These are phyloP conservation scores for Megatriorchis doriae DNA, from an alignment of 2,113 vertebrate genomes.

Conservation along the genomic window DNA sequence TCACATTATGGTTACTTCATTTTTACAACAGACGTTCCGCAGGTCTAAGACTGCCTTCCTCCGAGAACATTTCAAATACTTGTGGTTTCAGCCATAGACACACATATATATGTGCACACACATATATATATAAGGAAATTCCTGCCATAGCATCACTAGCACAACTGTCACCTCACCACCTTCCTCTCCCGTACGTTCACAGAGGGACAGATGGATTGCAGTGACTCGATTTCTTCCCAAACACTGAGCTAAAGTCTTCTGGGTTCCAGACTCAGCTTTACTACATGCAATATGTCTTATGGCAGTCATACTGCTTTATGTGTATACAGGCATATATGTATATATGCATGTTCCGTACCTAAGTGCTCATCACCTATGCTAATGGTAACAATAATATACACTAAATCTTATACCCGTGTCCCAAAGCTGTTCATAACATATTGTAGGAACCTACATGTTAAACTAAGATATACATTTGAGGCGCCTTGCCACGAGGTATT, in stretches of 20 bases:
- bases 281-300: background rate
- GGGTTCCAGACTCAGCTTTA: background rate
- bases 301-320: background rate
- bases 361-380: background rate
- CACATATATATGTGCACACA: background rate
- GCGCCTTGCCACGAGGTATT: background rate
- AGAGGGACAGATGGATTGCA: background rate
- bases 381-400: background rate
- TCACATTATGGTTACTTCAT: constrained; percentile 37
- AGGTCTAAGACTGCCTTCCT: constrained; percentile 42
- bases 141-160: background rate
- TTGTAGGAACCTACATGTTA: background rate
- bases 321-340: too few species aligned
- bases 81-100: background rate
- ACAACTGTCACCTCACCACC: background rate
- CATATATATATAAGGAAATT: background rate
- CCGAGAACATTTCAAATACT: constrained; percentile 33
- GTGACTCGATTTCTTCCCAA: background rate
- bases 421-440: background rate
- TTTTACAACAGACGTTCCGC: constrained; percentile 41
- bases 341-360: background rate
- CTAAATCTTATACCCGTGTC: background rate
- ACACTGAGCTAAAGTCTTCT: background rate
- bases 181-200: background rate
- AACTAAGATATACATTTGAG: background rate